Percentiles rank a stretch among this genome's conserved stretches.
These are phyloP conservation scores for Lysandra coridon DNA, from an alignment of 2,888 invertebrate species.

Conservation along the genomic window DNA sequence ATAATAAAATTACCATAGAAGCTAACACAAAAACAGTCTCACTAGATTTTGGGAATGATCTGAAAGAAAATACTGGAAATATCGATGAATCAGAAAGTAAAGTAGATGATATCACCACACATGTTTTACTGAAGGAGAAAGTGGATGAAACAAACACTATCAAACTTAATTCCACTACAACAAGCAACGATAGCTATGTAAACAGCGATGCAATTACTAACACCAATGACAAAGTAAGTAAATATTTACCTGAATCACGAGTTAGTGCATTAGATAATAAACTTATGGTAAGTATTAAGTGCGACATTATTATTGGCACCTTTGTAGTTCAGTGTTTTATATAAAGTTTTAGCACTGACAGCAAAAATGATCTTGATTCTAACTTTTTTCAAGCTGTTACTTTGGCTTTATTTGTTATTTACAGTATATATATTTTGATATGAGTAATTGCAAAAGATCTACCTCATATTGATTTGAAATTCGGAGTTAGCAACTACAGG, in stretches of 20 bases:
- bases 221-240: not conserved
- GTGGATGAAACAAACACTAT: not conserved
- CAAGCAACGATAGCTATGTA: slow-evolving; percentile 7
- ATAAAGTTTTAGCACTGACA: not conserved
- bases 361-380: not conserved
- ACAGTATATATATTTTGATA: not conserved
- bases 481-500: not conserved
- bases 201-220: slow-evolving; percentile 18
- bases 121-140: not conserved
- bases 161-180: not conserved
- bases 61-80: not conserved
- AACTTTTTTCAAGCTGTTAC: not conserved
- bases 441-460: not conserved
- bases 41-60: not conserved
- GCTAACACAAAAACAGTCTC: not conserved
- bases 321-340: not conserved
- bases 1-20: not conserved
- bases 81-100: slow-evolving; percentile 4
- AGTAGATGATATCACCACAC: not conserved
- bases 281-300: not conserved
- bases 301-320: not conserved
- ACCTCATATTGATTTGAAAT: not conserved
- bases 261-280: slow-evolving; percentile 19
- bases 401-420: no score
- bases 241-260: slow-evolving; percentile 25